Base-by-base conservation (phyloP, 2,797 vertebrate species). In the Sebastes cheni region DNA sequence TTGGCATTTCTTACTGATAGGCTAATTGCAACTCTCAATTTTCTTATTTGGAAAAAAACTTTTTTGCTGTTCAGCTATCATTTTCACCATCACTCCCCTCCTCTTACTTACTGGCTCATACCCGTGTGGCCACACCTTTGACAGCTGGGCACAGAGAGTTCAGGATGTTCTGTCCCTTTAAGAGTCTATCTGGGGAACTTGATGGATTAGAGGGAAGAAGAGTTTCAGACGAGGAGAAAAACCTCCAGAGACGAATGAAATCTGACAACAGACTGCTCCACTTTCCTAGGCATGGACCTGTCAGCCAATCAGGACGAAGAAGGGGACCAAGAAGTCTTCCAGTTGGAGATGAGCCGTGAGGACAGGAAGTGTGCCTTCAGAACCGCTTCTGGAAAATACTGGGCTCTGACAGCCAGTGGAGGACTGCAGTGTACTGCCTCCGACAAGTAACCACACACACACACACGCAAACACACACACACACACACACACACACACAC, bases 251-350 rank as follows among this genome's bases (percentile, higher is more conserved):
- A 67, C 1, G 62, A 81, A 65, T 66, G 64, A 77, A 84, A 77
- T 4, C 64, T 91, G 77, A 90, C 79, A 74, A 34, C 64, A 39
- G 42, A 25, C 34, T 80, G 68, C 56, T 59, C 81, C 58, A 79
- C 69, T 82, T 85, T 82, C 80, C 39, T 65, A 99, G 98, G 97
- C 56, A 98, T 99, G 91, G 98, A 99, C 89, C 95, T 99, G 72
- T 99, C 98, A 0, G 98, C 98, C 89, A 99, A 99, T 94, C 98
- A 99, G 93, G 97, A 98, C 0, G 98, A 98, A 72, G 98, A 99
- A 81, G 96, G 97, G 0, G 98, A 99, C 93, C 98, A 98, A 88
- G 98, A 99, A 94, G 98, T 98, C 67, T 99, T 98, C 93, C 98
- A 99, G 90, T 84, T 99, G 93, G 98, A 99, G 95, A 97, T 99